Evolutionary conservation across 2,797 vertebrate species (phyloP).

Genomic region (Coranthus polyacanthus): DNA sequence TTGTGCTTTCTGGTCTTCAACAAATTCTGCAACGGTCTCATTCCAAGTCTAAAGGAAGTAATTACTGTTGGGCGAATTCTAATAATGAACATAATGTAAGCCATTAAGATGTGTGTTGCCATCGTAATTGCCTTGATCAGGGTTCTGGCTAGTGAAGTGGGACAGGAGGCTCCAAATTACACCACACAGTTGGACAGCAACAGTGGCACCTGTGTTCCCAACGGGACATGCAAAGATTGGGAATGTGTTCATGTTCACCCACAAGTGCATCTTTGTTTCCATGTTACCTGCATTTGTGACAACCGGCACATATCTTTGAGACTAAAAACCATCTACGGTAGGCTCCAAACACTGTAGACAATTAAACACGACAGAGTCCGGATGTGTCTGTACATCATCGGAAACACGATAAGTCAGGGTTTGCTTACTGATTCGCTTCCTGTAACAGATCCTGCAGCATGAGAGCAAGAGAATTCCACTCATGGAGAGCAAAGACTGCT

Average conservation of each 20-base stretch:
- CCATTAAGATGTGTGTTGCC: conserved; percentile 27
- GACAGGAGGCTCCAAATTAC: conserved; percentile 65
- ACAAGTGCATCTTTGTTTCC: background rate
- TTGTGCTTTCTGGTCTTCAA: too few species aligned
- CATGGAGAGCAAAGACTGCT: conserved; percentile 57
- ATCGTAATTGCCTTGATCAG: conserved; percentile 49
- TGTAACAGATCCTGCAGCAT: conserved; percentile 61
- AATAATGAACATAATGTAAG: background rate
- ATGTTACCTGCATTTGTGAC: conserved; percentile 12
- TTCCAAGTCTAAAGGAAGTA: too few species aligned
- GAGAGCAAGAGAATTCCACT: conserved; percentile 41
- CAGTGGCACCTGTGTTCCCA: conserved; percentile 57
- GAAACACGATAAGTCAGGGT: conserved; percentile 56
- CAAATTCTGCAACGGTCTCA: too few species aligned
- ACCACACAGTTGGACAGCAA: conserved; percentile 55
- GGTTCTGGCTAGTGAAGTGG: conserved; percentile 40
- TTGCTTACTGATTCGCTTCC: conserved; percentile 66
- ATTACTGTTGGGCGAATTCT: background rate
- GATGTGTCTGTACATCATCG: conserved; percentile 20
- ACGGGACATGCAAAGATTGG: conserved; percentile 24
- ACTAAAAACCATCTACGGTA: background rate
- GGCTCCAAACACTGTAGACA: conserved; percentile 11
- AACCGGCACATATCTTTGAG: background rate
- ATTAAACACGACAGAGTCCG: conserved; percentile 33
- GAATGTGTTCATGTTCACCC: background rate